Evolutionary conservation across 2,888 invertebrate genomes (phyloP).

Genomic region (Pammene aurita): DNA sequence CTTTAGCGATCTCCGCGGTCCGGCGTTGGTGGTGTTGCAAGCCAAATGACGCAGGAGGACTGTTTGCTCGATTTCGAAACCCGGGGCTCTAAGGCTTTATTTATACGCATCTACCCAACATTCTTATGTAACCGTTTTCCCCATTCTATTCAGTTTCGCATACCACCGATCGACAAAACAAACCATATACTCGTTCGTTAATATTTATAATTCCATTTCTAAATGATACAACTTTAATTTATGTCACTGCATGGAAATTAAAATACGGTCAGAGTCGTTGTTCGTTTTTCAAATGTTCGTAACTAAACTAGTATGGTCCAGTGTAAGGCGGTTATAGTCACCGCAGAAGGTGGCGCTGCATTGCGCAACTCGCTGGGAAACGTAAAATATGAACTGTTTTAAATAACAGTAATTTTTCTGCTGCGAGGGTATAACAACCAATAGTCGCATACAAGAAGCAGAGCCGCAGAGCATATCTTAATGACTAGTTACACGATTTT

Average conservation of each 20-base stretch:
- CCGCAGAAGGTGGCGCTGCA: constrained; percentile 28
- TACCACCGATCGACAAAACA: background rate
- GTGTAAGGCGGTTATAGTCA: constrained; percentile 31
- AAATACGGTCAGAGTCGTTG: constrained; percentile 22
- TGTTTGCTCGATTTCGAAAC: constrained; percentile 29
- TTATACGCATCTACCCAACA: constrained; percentile 8
- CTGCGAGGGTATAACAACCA: background rate
- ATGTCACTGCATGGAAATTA: constrained; percentile 11
- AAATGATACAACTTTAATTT: constrained; percentile 15
- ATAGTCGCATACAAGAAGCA: background rate
- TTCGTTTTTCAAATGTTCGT: constrained; percentile 38
- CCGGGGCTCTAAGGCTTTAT: constrained; percentile 24
- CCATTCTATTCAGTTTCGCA: constrained; percentile 13
- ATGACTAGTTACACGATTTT: background rate
- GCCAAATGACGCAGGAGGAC: constrained; percentile 18
- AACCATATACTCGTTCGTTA: constrained; percentile 9
- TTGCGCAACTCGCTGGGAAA: constrained; percentile 38
- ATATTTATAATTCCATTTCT: constrained; percentile 11
- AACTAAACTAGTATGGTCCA: constrained; percentile 39
- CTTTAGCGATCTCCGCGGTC: background rate
- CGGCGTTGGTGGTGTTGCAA: constrained; percentile 11
- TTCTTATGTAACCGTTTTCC: constrained; percentile 22
- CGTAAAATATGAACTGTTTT: constrained; percentile 33
- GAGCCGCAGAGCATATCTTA: background rate
- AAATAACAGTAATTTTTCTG: constrained; percentile 26